A percentile compares a stretch with the other conserved stretches of the same genome.
phyloP scores from a whole-genome alignment of 2,797 vertebrate species.

The Ctenochaetus hawaiiensis region DNA sequence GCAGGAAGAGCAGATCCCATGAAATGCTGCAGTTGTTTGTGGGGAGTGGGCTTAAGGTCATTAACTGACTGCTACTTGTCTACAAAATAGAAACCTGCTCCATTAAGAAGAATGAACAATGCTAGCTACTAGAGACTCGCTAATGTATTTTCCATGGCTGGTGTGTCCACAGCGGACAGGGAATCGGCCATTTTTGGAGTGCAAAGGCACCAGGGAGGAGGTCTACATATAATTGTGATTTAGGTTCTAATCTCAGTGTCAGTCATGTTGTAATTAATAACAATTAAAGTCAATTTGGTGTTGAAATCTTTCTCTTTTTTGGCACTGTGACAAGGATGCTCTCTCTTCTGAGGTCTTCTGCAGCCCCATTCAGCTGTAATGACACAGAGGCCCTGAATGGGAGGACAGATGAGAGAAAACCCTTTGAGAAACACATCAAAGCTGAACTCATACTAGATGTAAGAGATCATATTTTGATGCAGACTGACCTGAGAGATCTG shows the following conservation, averaged over 20 bases:
- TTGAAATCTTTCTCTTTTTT: background rate
- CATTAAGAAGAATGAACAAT: too few species aligned
- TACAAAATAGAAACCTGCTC: too few species aligned
- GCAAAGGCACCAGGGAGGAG: too few species aligned
- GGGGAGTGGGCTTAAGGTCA: too few species aligned
- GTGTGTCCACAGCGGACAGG: too few species aligned
- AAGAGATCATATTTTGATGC: constrained; percentile 12
- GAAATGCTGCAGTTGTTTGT: too few species aligned
- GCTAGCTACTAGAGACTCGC: too few species aligned
- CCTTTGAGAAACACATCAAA: constrained; percentile 17
- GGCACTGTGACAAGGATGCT: background rate
- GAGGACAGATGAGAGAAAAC: constrained; percentile 28
- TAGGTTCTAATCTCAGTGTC: too few species aligned
- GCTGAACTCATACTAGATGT: background rate
- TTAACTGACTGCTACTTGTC: too few species aligned
- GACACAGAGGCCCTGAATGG: constrained; percentile 28
- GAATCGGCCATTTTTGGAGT: too few species aligned
- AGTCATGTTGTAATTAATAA: constrained; percentile 4
- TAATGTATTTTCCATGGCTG: too few species aligned
- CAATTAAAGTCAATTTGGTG: background rate
- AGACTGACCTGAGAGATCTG: constrained; percentile 45
- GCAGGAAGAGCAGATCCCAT: too few species aligned
- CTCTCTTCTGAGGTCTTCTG: constrained; percentile 9
- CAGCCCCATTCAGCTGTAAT: constrained; percentile 24
- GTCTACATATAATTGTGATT: constrained; percentile 8